phyloP scores from a whole-genome alignment of 2,797 vertebrate species.

The Paramormyrops hopkinsi region DNA sequence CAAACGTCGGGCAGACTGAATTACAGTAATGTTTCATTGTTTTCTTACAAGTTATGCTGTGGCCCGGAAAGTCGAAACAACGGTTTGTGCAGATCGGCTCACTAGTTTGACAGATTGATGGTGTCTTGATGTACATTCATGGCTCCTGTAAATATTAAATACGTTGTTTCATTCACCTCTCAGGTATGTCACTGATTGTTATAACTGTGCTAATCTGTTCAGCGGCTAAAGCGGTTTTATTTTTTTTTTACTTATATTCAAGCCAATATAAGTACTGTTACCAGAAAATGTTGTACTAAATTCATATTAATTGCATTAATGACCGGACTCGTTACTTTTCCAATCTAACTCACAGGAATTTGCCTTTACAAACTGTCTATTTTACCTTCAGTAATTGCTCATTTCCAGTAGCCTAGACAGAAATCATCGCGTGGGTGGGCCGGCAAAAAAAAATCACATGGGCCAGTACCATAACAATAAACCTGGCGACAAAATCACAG shows the following conservation, averaged over 20 bases:
- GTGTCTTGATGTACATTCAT: conserved; percentile 35
- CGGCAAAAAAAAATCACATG: not conserved
- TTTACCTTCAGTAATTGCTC: not conserved
- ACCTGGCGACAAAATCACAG: not conserved
- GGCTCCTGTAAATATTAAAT: conserved; percentile 62
- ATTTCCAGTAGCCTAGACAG: not conserved
- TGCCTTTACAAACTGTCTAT: not conserved
- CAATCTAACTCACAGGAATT: not conserved
- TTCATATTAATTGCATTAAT: not conserved
- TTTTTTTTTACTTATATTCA: not conserved
- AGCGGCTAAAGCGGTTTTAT: not conserved
- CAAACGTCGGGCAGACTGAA: not conserved
- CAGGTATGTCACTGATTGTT: conserved; percentile 52
- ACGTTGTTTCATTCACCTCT: conserved; percentile 65
- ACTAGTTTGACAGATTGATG: not conserved
- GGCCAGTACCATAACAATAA: not conserved
- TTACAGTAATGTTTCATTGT: not conserved
- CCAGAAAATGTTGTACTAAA: not conserved
- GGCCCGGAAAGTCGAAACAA: not conserved
- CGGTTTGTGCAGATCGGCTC: not conserved
- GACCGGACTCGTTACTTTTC: not conserved
- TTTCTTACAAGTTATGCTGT: not conserved
- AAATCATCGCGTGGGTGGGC: not conserved
- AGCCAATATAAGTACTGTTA: not conserved
- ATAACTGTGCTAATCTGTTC: not conserved